Evolutionary conservation across 2,888 invertebrate species (phyloP), one percentile per base, ranked within the genome.

Genomic region (Aporophyla lueneburgensis): DNA sequence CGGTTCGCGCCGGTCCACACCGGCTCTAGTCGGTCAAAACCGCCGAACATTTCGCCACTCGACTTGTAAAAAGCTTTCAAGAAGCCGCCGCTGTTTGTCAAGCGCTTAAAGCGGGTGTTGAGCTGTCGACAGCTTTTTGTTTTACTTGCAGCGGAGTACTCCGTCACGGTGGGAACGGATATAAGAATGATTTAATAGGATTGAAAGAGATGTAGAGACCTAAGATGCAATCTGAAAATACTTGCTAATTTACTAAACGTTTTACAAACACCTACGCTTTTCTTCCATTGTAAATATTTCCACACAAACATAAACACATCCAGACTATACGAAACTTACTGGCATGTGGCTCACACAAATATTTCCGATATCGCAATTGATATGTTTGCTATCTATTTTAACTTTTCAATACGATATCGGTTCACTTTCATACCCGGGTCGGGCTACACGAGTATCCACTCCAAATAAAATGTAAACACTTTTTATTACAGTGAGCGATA

Each of bases 1-100:
- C 78, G 80, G 84, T 65, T 76, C 54, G 33, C 70, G 53, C 33
- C 72, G 56, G 71, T 74, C 49, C 40, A n/a, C 33, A 40, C n/a
- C 72, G 46, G 66, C 16, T 33, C 27, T n/a, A 46, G 56, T 49
- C 70, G 74, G 74, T 49, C 59, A 27, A 33, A 62, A 63, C 67
- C 56, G 71, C 71, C 79, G 66, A 83, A 81, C 78, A 74, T 80
- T 81, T 74, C 58, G 43, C 78, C 81, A 75, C 80, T 84, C 70
- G 67, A 78, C 74, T 80, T 77, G 73, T 81, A 74, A 88, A 89
- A 83, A 71, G 79, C 69, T 82, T 81, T 85, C 75, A 78, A 80
- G 83, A 69, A 80, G 81, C 75, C 56, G 65, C 27, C 75, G 61
- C 66, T 86, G 78, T 88, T 87, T 86, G 86, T 67, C 46, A 63